These are phyloP conservation scores for Drosophila lutescens DNA, from an alignment of 2,888 invertebrate genomes.

Conservation along the genomic window DNA sequence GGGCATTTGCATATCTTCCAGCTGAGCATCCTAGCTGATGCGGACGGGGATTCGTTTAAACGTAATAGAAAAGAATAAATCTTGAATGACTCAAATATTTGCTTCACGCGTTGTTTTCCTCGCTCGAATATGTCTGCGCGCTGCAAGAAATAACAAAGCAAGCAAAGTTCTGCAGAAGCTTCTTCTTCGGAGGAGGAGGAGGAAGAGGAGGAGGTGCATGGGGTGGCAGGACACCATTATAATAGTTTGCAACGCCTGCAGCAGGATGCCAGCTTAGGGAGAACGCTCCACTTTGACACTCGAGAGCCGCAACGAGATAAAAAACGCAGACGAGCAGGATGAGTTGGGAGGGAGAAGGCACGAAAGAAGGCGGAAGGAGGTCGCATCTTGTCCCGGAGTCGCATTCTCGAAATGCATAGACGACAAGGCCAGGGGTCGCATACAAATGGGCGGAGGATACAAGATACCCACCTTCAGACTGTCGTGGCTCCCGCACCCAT, in stretches of 20 bases:
- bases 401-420: slow-evolving; percentile 50
- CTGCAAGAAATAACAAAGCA: slow-evolving; percentile 30
- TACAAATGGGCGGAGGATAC: slow-evolving; percentile 4
- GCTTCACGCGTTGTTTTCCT: slow-evolving; percentile 37
- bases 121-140: slow-evolving; percentile 7
- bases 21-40: slow-evolving; percentile 41
- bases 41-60: slow-evolving; percentile 11
- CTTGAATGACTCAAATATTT: slow-evolving; percentile 71
- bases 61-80: slow-evolving; percentile 72
- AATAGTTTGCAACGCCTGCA: slow-evolving; percentile 69
- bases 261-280: slow-evolving; percentile 14
- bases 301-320: slow-evolving; percentile 71
- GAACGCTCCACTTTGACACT: slow-evolving; percentile 65
- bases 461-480: not conserved
- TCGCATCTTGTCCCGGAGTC: slow-evolving; percentile 17
- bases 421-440: slow-evolving; percentile 29
- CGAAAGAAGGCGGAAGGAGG: not conserved
- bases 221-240: slow-evolving; percentile 58
- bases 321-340: slow-evolving; percentile 46
- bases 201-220: slow-evolving; percentile 45
- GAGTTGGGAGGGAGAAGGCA: not conserved
- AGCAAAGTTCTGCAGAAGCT: slow-evolving; percentile 55
- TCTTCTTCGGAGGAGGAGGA: slow-evolving; percentile 11
- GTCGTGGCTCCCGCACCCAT: not conserved
- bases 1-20: slow-evolving; percentile 59